Conservation (phyloP, 2,797 vertebrate genomes). For the Vultur gryphus region DNA sequence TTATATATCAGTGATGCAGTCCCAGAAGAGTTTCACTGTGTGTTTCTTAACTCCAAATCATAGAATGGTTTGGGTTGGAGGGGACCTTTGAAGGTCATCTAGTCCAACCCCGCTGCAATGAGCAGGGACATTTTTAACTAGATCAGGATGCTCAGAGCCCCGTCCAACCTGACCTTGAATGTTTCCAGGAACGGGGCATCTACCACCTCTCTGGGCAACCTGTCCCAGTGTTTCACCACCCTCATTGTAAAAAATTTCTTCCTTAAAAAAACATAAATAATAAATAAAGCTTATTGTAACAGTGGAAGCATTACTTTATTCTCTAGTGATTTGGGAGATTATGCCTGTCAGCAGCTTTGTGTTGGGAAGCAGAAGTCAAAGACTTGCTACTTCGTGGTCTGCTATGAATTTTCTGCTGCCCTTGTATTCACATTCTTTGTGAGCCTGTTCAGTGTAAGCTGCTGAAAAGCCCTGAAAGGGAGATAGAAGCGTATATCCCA, state of each 20-base stretch:
- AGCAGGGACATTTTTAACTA: neutral
- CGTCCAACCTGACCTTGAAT: fast-evolving
- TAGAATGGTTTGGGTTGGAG: neutral
- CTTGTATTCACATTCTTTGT: neutral
- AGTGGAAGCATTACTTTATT: neutral
- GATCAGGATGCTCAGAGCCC: neutral
- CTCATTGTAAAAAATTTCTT: neutral
- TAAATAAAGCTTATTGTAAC: neutral
- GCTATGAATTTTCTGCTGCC: neutral
- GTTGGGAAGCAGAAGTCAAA: neutral
- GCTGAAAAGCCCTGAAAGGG: neutral
- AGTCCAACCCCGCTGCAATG: neutral
- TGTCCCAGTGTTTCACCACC: neutral
- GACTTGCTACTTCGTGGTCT: fast-evolving
- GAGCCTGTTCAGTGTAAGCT: neutral
- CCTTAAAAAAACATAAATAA: neutral
- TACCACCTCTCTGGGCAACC: neutral
- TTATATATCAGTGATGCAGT: neutral
- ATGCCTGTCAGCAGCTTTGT: neutral
- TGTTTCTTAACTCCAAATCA: neutral
- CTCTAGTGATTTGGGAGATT: neutral
- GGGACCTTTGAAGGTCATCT: neutral
- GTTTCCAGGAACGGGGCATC: neutral
- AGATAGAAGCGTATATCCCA: neutral
- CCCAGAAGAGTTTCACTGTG: neutral